Conservation (phyloP, 2,888 invertebrate species). For the Gymnoscelis rufifasciata region DNA sequence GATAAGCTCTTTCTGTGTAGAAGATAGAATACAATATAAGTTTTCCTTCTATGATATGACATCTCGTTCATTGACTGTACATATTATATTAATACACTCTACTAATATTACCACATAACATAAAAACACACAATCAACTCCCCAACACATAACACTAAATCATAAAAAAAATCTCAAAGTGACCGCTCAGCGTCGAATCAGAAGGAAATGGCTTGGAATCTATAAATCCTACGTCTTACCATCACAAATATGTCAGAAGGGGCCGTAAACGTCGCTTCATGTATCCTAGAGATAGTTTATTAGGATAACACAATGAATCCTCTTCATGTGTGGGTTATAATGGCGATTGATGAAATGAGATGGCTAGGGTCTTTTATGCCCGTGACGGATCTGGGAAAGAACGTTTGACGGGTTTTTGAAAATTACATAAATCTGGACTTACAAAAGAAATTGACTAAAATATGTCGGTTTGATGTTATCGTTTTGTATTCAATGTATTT, state of each 20-base stretch:
- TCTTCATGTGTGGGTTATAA: constrained; percentile 46
- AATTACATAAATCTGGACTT: not conserved
- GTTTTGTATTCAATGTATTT: no score
- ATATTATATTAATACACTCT: no score
- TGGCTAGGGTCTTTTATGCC: constrained; percentile 13
- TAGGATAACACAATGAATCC: constrained; percentile 59
- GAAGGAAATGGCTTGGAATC: constrained; percentile 65
- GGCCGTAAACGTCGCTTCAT: constrained; percentile 61
- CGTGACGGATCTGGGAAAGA: constrained; percentile 16
- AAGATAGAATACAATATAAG: no score
- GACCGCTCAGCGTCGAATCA: constrained; percentile 47
- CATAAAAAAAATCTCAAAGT: constrained; percentile 49
- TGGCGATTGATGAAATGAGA: constrained; percentile 47
- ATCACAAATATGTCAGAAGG: constrained; percentile 76
- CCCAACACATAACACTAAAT: constrained; percentile 47
- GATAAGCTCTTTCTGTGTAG: no score
- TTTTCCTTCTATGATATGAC: no score
- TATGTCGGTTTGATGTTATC: no score
- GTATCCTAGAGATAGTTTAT: constrained; percentile 66
- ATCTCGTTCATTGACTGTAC: no score
- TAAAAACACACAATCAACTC: constrained; percentile 6
- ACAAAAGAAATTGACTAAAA: no score
- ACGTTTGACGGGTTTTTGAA: constrained; percentile 1
- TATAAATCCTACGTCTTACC: constrained; percentile 62
- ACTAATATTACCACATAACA: not conserved